Percentiles rank a stretch among this genome's conserved stretches.
Evolutionary conservation across 2,797 vertebrate species (phyloP).

Genomic region (Poeciliopsis gracilis): DNA sequence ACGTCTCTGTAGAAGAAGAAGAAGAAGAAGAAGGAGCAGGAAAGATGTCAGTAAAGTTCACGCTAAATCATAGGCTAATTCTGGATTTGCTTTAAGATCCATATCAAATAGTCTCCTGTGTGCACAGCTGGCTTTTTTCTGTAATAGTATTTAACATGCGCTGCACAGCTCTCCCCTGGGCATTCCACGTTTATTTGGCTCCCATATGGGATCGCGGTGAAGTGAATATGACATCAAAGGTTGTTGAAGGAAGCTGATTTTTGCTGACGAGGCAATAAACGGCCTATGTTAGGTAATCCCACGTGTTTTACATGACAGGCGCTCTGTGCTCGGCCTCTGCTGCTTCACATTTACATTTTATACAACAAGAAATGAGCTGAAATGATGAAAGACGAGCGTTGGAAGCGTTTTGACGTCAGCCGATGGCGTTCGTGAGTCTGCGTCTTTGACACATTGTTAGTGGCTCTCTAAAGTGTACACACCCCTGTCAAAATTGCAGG

Average conservation of each 20-base stretch:
- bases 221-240: slow-evolving; percentile 17
- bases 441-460: not conserved
- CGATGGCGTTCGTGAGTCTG: not conserved
- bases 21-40: not conserved
- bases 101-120: slow-evolving; percentile 26
- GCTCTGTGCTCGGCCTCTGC: not conserved
- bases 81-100: slow-evolving; percentile 16
- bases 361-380: not conserved
- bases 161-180: slow-evolving; percentile 9
- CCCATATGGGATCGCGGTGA: slow-evolving; percentile 16
- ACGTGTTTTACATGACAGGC: not conserved
- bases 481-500: not conserved
- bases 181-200: slow-evolving; percentile 23
- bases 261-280: slow-evolving; percentile 18
- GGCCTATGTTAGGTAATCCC: not conserved
- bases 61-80: slow-evolving; percentile 29
- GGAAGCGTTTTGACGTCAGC: not conserved
- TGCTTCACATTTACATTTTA: not conserved
- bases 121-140: slow-evolving; percentile 14
- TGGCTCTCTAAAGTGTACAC: not conserved
- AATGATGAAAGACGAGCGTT: not conserved
- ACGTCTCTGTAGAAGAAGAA: slow-evolving; percentile 80
- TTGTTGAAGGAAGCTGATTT: slow-evolving; percentile 19
- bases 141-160: slow-evolving; percentile 21
- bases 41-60: slow-evolving; percentile 31